A percentile compares a stretch with the other conserved stretches of the same genome.
Evolutionary conservation across 2,113 vertebrate genomes (phyloP).

Genomic region (Aphyosemion australe): DNA sequence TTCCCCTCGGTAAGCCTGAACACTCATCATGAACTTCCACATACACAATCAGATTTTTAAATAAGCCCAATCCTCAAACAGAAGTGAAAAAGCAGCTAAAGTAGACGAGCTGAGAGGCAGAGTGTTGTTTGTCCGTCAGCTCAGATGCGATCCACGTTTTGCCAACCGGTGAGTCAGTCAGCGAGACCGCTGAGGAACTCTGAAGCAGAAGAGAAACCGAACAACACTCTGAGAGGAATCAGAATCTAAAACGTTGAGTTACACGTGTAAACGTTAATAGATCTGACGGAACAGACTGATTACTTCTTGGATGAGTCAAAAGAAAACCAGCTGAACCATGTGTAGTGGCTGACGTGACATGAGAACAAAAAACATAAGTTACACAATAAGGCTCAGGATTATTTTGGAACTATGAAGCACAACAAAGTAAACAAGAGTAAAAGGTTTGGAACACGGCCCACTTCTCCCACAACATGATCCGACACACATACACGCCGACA

Average conservation of each 20-base stretch:
- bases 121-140: conserved; percentile 20
- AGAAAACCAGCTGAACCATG: background rate
- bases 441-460: conserved; percentile 32
- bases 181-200: conserved; percentile 58
- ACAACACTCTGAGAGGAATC: conserved; percentile 12
- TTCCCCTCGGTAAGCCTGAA: background rate
- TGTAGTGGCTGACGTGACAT: no score
- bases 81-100: conserved; percentile 56
- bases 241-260: conserved; percentile 1
- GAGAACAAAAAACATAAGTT: no score
- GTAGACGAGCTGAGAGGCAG: conserved; percentile 21
- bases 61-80: conserved; percentile 54
- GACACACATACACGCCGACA: conserved; percentile 10
- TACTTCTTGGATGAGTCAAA: conserved; percentile 8
- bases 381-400: no score
- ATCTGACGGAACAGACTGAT: background rate
- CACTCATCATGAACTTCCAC: conserved; percentile 17
- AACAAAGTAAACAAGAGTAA: background rate
- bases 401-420: no score
- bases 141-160: conserved; percentile 15
- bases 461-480: conserved; percentile 26
- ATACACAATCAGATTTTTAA: conserved; percentile 16
- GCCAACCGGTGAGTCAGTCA: conserved; percentile 58
- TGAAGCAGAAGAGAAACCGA: conserved; percentile 73
- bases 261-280: conserved; percentile 5